Base-by-base conservation (phyloP, 2,797 vertebrate genomes). In the Hafferia zeledoni region DNA sequence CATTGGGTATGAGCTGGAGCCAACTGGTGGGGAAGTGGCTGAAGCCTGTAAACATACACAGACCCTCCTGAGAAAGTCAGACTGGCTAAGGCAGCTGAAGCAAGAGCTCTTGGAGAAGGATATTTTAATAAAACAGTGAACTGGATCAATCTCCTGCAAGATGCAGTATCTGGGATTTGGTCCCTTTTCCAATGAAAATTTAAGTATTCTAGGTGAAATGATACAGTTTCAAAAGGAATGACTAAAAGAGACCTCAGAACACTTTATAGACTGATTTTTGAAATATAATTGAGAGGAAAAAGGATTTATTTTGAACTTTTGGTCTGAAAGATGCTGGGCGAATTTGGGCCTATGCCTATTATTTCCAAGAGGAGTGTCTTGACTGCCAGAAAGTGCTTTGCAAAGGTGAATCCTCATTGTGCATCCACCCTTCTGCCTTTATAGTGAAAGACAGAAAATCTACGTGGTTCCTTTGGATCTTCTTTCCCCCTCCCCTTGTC, bases 401-500 rank as follows among this genome's bases (percentile, higher is more conserved):
- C 33, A 56, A 69, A 28, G 27, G 3, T 25, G 64, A 83, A 53
- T 33, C 27, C n/a, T 37, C 7, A 10, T 8, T 43, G 18, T 46
- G 23, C 24, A 46, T 43, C 23, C 22, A 41, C 27, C 18, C 27
- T 60, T 76, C 41, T n/a, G 15, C 15, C 49, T 65, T 67, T 63
- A 41, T 37, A 41, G 39, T 59, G 19, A 71, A 77, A 76, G 39
- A 25, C 24, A 49, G 59, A 76, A 91, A 87, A 69, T 11, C 50
- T 76, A n/a, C 11, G 7, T 2, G 2, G 3, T 5, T 79, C 39
- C 25, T 52, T 76, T 33, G 17, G 10, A 43, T 47, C 3, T 43
- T 20, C 4, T 19, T 13, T 28, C 3, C 10, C 3, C 2, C 7
- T 17, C 14, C 9, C 9, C 7, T 43, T 43, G 0, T 7, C 5